Conservation (phyloP, 2,888 invertebrate genomes). For the Heteromyza rotundicornis region DNA sequence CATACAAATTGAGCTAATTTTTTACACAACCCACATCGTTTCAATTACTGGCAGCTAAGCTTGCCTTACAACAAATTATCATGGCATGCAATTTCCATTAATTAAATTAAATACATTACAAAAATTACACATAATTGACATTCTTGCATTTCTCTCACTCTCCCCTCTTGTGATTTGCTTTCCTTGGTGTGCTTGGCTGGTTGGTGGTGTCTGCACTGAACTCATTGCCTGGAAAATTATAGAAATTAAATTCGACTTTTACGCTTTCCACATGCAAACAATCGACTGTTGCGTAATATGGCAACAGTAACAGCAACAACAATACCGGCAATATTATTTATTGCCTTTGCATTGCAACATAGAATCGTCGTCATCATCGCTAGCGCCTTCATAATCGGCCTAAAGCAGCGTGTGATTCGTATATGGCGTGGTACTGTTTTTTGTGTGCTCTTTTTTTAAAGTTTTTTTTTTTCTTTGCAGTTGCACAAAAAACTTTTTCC, state of each 20-base stretch:
- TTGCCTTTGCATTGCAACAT: background rate
- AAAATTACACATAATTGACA: background rate
- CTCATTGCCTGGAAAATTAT: background rate
- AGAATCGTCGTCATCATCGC: background rate
- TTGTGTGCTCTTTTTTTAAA: background rate
- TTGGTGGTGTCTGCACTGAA: background rate
- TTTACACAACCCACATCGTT: background rate
- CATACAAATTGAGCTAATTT: too few species aligned
- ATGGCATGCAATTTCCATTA: background rate
- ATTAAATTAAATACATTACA: background rate
- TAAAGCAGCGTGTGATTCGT: background rate
- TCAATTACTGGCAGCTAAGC: background rate
- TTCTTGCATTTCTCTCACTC: background rate
- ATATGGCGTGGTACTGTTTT: background rate
- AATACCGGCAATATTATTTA: background rate
- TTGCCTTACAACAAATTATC: background rate
- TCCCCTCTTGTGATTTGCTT: background rate
- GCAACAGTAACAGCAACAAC: background rate
- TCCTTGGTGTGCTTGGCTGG: too few species aligned
- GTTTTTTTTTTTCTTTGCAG: too few species aligned
- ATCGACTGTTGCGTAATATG: background rate
- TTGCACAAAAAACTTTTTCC: too few species aligned
- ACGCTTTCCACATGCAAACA: background rate
- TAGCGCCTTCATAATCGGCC: too few species aligned
- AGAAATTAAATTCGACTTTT: background rate